These are phyloP conservation scores for Napeogenes sylphis DNA, from an alignment of 2,888 invertebrate species.

Conservation along the genomic window DNA sequence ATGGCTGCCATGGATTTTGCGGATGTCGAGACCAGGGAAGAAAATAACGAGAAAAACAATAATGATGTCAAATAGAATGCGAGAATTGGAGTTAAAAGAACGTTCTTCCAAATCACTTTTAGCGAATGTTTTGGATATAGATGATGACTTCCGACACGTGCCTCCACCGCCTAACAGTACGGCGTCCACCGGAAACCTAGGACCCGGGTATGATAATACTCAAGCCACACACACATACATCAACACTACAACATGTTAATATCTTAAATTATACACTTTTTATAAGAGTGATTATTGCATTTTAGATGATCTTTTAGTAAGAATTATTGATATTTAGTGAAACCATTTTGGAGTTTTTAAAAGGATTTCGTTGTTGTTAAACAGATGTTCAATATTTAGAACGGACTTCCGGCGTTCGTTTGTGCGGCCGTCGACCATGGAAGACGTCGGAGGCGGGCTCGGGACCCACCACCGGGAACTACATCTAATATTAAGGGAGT, in stretches of 20 bases:
- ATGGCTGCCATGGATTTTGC: constrained; percentile 97
- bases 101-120: constrained; percentile 95
- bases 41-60: constrained; percentile 94
- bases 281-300: neutral
- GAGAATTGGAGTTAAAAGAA: constrained; percentile 94
- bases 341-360: constrained; percentile 26
- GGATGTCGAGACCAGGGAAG: constrained; percentile 97
- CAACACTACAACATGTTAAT: too few species aligned
- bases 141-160: constrained; percentile 93
- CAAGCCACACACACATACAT: too few species aligned
- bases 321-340: constrained; percentile 12
- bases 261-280: constrained; percentile 1
- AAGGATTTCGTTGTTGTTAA: constrained; percentile 14
- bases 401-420: constrained; percentile 79
- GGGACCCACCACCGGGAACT: constrained; percentile 89
- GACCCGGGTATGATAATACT: constrained; percentile 75
- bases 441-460: constrained; percentile 80
- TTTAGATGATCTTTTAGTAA: neutral
- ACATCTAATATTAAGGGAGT: constrained; percentile 92
- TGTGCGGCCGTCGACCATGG: constrained; percentile 88
- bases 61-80: constrained; percentile 93
- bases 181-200: constrained; percentile 80
- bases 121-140: constrained; percentile 96
- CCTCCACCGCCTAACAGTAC: constrained; percentile 80
- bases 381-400: constrained; percentile 73